Percentiles rank a stretch among this genome's conserved stretches.
Evolutionary conservation across 2,797 vertebrate species (phyloP).

Genomic region (Sandelia bainsii): DNA sequence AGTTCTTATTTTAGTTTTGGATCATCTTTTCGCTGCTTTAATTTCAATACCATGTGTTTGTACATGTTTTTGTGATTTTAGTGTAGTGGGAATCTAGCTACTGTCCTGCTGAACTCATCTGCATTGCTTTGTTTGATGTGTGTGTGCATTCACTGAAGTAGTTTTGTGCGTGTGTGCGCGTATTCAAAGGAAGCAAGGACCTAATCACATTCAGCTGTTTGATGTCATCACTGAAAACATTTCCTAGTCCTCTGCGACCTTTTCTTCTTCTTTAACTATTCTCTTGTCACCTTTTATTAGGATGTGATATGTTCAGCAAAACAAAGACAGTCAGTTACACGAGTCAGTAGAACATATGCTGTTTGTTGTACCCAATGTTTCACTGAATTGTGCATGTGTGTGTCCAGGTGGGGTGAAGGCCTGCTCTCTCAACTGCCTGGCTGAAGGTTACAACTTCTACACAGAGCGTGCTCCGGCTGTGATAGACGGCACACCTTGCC

Average conservation of each 20-base stretch:
- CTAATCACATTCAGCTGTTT: slow-evolving; percentile 78
- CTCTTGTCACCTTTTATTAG: slow-evolving; percentile 13
- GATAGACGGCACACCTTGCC: slow-evolving; percentile 93
- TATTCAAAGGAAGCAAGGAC: slow-evolving; percentile 30
- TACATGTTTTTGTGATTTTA: not conserved
- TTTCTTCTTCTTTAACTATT: slow-evolving; percentile 5
- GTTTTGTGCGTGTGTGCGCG: slow-evolving; percentile 36
- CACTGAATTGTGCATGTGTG: slow-evolving; percentile 14
- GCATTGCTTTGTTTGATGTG: not conserved
- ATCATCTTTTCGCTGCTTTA: not conserved
- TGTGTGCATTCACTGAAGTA: slow-evolving; percentile 18
- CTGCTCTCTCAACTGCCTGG: slow-evolving; percentile 96
- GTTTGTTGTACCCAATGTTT: not conserved
- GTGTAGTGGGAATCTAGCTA: not conserved
- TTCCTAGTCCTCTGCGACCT: slow-evolving; percentile 38
- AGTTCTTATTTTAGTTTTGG: too few species aligned
- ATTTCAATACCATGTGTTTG: not conserved
- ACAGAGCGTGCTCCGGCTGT: slow-evolving; percentile 95
- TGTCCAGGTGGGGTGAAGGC: slow-evolving; percentile 93
- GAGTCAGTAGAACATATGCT: not conserved
- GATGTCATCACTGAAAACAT: slow-evolving; percentile 60
- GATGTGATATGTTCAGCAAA: slow-evolving; percentile 8
- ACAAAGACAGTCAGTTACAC: slow-evolving; percentile 13
- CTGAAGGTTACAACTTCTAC: slow-evolving; percentile 99
- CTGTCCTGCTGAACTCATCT: not conserved